phyloP scores from a whole-genome alignment of 2,888 invertebrate species.

The Andrena bucephala region DNA sequence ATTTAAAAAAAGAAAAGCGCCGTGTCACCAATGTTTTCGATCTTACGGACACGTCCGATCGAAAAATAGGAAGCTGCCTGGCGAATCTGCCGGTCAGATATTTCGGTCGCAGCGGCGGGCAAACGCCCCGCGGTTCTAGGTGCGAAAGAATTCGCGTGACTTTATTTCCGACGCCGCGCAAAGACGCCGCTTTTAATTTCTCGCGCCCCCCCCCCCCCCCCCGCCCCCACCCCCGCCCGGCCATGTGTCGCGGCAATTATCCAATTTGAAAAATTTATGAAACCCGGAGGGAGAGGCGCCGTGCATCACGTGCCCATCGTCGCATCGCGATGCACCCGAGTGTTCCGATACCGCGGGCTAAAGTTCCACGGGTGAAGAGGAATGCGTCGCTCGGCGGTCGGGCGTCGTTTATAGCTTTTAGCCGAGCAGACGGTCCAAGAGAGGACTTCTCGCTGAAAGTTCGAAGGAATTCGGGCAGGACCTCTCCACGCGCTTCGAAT shows the following conservation, averaged over 20 bases:
- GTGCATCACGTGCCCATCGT: not conserved
- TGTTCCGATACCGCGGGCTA: not conserved
- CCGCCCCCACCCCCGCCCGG: not conserved
- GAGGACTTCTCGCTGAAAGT: constrained; percentile 13
- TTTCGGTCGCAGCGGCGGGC: constrained; percentile 45
- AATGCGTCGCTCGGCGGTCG: constrained; percentile 22
- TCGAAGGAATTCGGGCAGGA: constrained; percentile 46
- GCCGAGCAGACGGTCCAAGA: constrained; percentile 4
- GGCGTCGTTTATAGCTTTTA: constrained; percentile 38
- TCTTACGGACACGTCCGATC: not conserved
- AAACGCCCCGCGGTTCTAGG: constrained; percentile 24
- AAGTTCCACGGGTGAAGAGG: constrained; percentile 21
- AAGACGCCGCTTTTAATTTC: constrained; percentile 39
- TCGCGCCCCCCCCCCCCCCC: constrained; percentile 8
- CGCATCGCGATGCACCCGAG: not conserved
- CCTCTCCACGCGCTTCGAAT: constrained; percentile 29
- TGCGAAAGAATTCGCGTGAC: constrained; percentile 64
- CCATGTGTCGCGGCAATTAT: constrained; percentile 18
- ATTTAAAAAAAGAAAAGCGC: not conserved
- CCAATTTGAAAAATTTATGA: constrained; percentile 21
- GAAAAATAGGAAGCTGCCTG: constrained; percentile 30
- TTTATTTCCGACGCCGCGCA: constrained; percentile 64
- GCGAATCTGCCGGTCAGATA: constrained; percentile 41
- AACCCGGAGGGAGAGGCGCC: not conserved
- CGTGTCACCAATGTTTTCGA: not conserved